A percentile compares a stretch with the other conserved stretches of the same genome.
These are phyloP conservation scores for Podarcis raffonei DNA, from an alignment of 2,113 vertebrate species.

Conservation along the genomic window DNA sequence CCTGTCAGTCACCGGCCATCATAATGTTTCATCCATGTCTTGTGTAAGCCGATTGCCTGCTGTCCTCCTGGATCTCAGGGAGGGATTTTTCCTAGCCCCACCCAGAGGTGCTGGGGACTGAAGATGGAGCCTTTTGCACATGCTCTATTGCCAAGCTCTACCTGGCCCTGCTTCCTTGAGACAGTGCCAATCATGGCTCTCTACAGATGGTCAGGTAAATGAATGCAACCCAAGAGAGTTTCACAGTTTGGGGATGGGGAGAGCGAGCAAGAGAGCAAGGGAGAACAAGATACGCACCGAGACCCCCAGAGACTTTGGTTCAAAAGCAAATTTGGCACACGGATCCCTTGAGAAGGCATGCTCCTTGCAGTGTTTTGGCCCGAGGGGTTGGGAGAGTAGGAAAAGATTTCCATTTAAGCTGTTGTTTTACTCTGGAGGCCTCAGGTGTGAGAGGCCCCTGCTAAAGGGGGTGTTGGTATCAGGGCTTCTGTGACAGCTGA, in stretches of 20 bases:
- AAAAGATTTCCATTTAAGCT: constrained; percentile 68
- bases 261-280: constrained; percentile 36
- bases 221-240: background rate
- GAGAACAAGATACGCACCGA: constrained; percentile 40
- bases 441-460: constrained; percentile 71
- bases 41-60: too few relatives aligned
- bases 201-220: background rate
- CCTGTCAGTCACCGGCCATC: too few relatives aligned
- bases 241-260: constrained; percentile 1
- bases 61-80: too few relatives aligned
- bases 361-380: constrained; percentile 64
- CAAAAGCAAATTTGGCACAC: constrained; percentile 62
- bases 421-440: constrained; percentile 70
- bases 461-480: constrained; percentile 52
- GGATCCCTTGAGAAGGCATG: constrained; percentile 58
- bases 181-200: background rate
- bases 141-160: too few relatives aligned
- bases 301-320: constrained; percentile 63
- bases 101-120: background rate
- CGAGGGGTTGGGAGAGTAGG: constrained; percentile 58
- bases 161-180: too few relatives aligned
- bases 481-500: constrained; percentile 40
- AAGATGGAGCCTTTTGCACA: too few relatives aligned
- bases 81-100: background rate
- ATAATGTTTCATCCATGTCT: too few relatives aligned